Base-by-base conservation (phyloP, 2,888 invertebrate genomes). In the Labia minor region DNA sequence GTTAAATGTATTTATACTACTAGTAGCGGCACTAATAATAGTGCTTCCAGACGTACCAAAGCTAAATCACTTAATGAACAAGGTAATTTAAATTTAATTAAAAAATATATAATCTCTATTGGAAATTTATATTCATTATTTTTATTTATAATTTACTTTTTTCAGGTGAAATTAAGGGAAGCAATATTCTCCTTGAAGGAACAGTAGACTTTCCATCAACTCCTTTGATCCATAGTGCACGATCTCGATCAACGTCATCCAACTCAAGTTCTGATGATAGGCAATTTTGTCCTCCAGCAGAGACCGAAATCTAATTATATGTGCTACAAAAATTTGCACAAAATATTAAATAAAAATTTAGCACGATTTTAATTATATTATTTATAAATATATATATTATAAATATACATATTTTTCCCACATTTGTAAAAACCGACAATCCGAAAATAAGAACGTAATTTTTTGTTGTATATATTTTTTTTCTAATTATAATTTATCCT, bases 341-440 rank as follows among this genome's bases (percentile, higher is more conserved):
- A 49, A 49, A 49, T 3, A 4, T n/a, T 11, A 8, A 8, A 8
- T 33, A 8, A n/a, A 8, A 49, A 16, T 8, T 11, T 49, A 49
- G 49, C n/a, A n/a, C 49, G 49, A 26, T 26, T 49, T 49, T 49
- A 49, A n/a, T 14, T 49, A 49, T 49, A 11, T 49, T 49, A 26
- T 26, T 26, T 26, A 26, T 26, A 26, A 49, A 49, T 49, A 49
- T 49, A 49, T 3, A n/a, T 49, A 49, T 49, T 49, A 49, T 49
- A 49, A 26, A 26, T 49, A 49, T 10, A 49, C 49, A 49, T 49
- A 49, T 49, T 49, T 49, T 49, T 49, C 49, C 49, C 49, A 49
- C 49, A 49, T 49, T 49, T 49, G 49, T 49, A 49, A 49, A 49
- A 49, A 49, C 49, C 49, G 49, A 49, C 49, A 49, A 49, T 49